A percentile compares a stretch with the other conserved stretches of the same genome.
phyloP scores from a whole-genome alignment of 2,888 invertebrate species.

The Brachycybe producta region DNA sequence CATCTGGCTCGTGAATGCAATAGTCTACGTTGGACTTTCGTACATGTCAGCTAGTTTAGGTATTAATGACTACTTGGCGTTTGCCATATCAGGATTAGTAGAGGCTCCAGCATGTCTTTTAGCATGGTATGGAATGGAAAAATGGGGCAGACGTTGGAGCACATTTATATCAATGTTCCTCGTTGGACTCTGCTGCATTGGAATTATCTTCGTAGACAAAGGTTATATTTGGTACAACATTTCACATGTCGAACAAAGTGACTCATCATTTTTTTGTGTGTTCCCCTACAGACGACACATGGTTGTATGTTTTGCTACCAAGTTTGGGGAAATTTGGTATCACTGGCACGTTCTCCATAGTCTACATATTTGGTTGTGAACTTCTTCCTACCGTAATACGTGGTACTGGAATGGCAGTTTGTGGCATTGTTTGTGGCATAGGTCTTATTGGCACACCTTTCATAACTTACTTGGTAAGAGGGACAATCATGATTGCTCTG shows the following conservation, averaged over 20 bases:
- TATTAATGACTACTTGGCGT: constrained; percentile 52
- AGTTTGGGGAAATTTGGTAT: constrained; percentile 53
- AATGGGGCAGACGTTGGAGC: constrained; percentile 67
- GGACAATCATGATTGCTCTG: no score
- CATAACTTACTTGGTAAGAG: constrained; percentile 45
- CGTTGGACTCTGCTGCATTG: constrained; percentile 70
- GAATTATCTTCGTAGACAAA: constrained; percentile 65
- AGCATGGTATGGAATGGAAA: constrained; percentile 79
- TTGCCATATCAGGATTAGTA: constrained; percentile 42
- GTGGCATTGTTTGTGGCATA: constrained; percentile 49
- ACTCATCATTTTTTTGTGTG: no score
- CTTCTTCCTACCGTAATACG: constrained; percentile 50
- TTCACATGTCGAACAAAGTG: no score
- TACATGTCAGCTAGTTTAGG: constrained; percentile 53
- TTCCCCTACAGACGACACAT: constrained; percentile 29
- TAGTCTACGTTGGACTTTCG: constrained; percentile 53
- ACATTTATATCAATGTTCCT: constrained; percentile 71
- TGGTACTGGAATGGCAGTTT: constrained; percentile 52
- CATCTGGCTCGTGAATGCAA: constrained; percentile 52
- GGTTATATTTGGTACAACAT: constrained; percentile 44
- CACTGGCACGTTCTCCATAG: constrained; percentile 53
- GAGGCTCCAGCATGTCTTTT: constrained; percentile 53
- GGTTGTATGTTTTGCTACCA: constrained; percentile 49
- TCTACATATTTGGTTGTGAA: constrained; percentile 55
- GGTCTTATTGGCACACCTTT: constrained; percentile 50